Conservation (phyloP, 2,113 vertebrate genomes). For the Regulus satrapa region DNA sequence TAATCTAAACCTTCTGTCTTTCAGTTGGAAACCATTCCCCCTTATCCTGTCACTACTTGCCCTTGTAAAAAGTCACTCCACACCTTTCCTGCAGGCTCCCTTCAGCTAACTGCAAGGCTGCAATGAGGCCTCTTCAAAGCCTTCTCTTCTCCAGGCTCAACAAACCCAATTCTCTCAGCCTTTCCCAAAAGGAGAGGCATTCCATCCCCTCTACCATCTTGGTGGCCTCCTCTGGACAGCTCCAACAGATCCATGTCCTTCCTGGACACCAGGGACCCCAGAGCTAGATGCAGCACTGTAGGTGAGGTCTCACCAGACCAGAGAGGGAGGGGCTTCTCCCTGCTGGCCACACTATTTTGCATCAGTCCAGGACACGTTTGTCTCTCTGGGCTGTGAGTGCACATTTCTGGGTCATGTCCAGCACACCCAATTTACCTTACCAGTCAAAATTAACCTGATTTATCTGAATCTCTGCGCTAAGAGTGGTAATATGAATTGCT, state of each 20-base stretch:
- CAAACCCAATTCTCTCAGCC: not conserved
- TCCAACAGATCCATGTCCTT: rapidly evolving
- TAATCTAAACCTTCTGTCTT: not conserved
- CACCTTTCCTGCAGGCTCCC: not conserved
- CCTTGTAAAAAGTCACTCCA: not conserved
- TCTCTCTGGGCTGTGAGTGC: not conserved
- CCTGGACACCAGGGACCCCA: not conserved
- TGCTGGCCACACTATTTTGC: rapidly evolving
- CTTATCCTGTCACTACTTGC: not conserved
- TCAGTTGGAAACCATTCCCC: not conserved
- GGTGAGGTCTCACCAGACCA: not conserved
- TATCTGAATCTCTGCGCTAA: not conserved
- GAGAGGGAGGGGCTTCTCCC: not conserved
- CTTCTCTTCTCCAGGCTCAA: not conserved
- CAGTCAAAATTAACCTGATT: not conserved
- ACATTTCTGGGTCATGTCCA: not conserved
- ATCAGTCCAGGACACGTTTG: rapidly evolving
- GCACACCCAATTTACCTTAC: not conserved
- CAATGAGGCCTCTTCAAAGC: not conserved
- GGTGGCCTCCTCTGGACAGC: not conserved
- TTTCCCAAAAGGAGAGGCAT: not conserved
- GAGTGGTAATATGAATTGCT: not conserved
- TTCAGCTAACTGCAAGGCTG: not conserved
- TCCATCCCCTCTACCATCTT: not conserved
- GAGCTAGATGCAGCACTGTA: not conserved